Conservation (phyloP, 2,797 vertebrate species). For the Botia almorhae region DNA sequence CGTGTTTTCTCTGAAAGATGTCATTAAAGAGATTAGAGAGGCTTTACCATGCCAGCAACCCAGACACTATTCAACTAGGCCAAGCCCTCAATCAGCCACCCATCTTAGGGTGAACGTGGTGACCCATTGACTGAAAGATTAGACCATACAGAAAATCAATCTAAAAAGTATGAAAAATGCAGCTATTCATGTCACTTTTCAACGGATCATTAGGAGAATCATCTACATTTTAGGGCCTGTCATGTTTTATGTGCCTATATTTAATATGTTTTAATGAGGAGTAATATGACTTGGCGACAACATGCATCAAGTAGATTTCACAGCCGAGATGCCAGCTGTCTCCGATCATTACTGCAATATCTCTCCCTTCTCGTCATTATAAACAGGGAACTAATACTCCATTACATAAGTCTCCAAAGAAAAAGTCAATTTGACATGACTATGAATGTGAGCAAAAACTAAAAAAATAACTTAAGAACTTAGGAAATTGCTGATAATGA, state of each 20-base stretch:
- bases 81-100: constrained; percentile 27
- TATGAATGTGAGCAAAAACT: background rate
- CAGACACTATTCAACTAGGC: constrained; percentile 24
- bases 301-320: constrained; percentile 50
- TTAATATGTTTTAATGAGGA: constrained; percentile 53
- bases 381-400: constrained; percentile 32
- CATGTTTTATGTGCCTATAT: constrained; percentile 37
- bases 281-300: constrained; percentile 40
- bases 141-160: constrained; percentile 34
- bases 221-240: constrained; percentile 47
- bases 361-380: constrained; percentile 35
- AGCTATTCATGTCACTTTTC: constrained; percentile 49
- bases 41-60: background rate
- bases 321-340: constrained; percentile 52
- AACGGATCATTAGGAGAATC: constrained; percentile 43
- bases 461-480: background rate
- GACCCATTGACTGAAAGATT: constrained; percentile 25
- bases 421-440: constrained; percentile 20
- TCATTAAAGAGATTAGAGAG: constrained; percentile 16
- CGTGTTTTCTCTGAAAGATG: constrained; percentile 16
- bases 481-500: background rate
- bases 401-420: constrained; percentile 35
- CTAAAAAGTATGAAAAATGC: background rate
- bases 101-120: constrained; percentile 2
- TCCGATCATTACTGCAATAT: constrained; percentile 47